These are phyloP conservation scores for Calidris pugnax DNA, from an alignment of 2,113 vertebrate genomes.

Conservation along the genomic window DNA sequence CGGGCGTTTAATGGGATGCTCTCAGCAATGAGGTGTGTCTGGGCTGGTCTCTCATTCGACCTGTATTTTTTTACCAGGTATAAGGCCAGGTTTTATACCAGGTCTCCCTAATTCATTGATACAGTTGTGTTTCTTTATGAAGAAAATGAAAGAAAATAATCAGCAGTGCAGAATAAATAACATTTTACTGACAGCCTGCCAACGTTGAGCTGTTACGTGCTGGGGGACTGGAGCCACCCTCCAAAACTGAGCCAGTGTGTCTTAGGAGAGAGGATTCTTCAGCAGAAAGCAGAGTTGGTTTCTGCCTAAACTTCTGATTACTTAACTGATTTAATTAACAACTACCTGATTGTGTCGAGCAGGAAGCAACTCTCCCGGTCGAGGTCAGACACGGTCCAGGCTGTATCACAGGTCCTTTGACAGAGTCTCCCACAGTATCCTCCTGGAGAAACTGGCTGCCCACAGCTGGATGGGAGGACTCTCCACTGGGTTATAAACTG, in stretches of 20 bases:
- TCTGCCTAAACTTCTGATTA: not conserved
- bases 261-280: not conserved
- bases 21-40: not conserved
- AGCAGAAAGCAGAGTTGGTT: not conserved
- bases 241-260: not conserved
- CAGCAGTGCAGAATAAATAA: not conserved
- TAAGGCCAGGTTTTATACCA: too few species aligned
- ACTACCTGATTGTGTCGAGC: not conserved
- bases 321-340: not conserved
- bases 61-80: not conserved
- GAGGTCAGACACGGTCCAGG: not conserved
- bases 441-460: too few species aligned
- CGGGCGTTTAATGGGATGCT: not conserved
- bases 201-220: not conserved
- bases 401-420: not conserved
- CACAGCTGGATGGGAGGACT: too few species aligned
- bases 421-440: too few species aligned
- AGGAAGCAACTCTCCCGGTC: not conserved
- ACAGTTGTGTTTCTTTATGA: rapidly evolving
- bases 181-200: not conserved
- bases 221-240: not conserved
- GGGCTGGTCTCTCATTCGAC: not conserved
- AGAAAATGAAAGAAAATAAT: not conserved
- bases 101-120: not conserved
- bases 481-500: too few species aligned